Base-by-base conservation (phyloP, 2,888 invertebrate species). In the Watsonalla cultraria region DNA sequence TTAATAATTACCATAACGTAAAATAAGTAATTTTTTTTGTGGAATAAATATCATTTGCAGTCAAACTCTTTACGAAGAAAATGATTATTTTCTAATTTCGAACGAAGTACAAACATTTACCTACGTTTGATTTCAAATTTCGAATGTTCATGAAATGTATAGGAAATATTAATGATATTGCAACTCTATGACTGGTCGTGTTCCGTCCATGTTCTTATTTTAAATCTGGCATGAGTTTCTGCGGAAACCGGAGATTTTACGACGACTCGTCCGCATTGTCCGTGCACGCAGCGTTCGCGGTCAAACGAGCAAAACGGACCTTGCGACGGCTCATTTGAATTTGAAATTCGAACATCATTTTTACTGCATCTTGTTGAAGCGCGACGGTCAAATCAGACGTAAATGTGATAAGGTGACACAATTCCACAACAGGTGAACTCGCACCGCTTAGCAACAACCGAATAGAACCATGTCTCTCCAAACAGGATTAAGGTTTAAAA, bases 201-300 rank as follows among this genome's bases (percentile, higher is more conserved):
- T 78, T 69, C 77, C 58, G 53, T 47, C 56, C 53, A 64, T 80
- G 86, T 85, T 85, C 86, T 87, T 85, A 87, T 87, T 89, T 84
- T 85, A 84, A 88, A 84, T 78, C 79, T 80, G 83, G 74, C 76
- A 77, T 76, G 76, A 72, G 75, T 87, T 88, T 87, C 86, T 82
- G 73, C 84, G 86, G 87, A 88, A 87, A 87, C 80, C 76, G 72
- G 78, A 80, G 81, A 84, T 81, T 90, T 88, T 84, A 90, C 86
- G 87, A 88, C 80, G 80, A 70, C 78, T 84, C 86, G 85, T 89
- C 89, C 75, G 82, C 70, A 88, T 88, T 89, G 88, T 87, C 86
- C 86, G 77, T 72, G 75, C 87, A 88, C 89, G 88, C 74, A 83
- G 79, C 76, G 72, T 72, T 75, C 72, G 69, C 68, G 64, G 70